Evolutionary conservation across 2,888 invertebrate species (phyloP).

Genomic region (Drosophila hamatofila): DNA sequence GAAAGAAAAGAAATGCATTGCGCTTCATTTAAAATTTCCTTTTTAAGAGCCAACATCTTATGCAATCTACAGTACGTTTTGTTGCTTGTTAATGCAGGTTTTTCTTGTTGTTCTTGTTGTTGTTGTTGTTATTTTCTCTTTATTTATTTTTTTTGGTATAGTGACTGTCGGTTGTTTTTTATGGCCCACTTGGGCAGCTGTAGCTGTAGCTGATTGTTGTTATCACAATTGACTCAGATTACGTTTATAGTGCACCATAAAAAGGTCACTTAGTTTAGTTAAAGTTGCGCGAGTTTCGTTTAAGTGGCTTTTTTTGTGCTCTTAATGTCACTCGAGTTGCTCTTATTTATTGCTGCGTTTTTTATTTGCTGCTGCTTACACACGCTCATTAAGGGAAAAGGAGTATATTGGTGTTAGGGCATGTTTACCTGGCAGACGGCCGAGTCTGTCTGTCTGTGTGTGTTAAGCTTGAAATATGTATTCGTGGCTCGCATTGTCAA

Average conservation of each 20-base stretch:
- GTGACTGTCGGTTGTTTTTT: constrained; percentile 42
- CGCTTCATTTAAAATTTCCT: constrained; percentile 71
- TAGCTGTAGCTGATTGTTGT: constrained; percentile 67
- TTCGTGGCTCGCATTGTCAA: not conserved
- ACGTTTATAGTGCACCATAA: constrained; percentile 66
- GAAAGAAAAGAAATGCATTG: constrained; percentile 56
- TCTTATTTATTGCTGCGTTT: constrained; percentile 14
- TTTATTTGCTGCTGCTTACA: constrained; percentile 3
- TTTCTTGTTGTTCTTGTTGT: constrained; percentile 7
- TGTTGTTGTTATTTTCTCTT: not conserved
- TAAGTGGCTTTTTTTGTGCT: constrained; percentile 36
- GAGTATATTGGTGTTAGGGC: not conserved
- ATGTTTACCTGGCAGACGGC: not conserved
- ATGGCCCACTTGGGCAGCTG: constrained; percentile 60
- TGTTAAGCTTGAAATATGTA: not conserved
- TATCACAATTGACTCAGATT: constrained; percentile 72
- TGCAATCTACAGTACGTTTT: constrained; percentile 48
- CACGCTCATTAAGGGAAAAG: not conserved
- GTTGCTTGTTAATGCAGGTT: constrained; percentile 44
- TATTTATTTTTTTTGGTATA: constrained; percentile 1
- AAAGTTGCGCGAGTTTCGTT: constrained; percentile 41
- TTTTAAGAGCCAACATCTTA: constrained; percentile 59
- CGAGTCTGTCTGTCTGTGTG: not conserved
- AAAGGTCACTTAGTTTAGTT: constrained; percentile 74
- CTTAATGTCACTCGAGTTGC: constrained; percentile 38